phyloP scores from a whole-genome alignment of 2,797 vertebrate genomes.

The Gobio occitaniae region DNA sequence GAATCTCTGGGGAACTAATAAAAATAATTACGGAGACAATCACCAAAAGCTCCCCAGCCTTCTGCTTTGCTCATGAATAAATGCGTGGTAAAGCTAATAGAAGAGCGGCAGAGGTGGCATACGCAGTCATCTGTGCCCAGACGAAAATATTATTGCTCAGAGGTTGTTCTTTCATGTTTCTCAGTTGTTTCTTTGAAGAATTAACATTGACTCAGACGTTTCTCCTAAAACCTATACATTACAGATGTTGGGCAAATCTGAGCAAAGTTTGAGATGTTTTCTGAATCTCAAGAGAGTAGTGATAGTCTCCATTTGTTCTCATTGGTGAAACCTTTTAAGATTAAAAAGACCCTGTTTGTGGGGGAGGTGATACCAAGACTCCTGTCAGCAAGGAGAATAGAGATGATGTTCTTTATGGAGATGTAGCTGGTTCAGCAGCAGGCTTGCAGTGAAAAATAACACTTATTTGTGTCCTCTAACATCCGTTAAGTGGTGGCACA shows the following conservation, averaged over 20 bases:
- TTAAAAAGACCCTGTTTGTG: background rate
- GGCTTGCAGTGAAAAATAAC: background rate
- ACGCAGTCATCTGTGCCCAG: slow-evolving; percentile 64
- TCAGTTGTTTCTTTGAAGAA: slow-evolving; percentile 10
- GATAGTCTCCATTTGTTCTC: background rate
- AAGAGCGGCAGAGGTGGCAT: slow-evolving; percentile 60
- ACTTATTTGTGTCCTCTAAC: background rate
- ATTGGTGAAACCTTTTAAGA: background rate
- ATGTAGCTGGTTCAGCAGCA: slow-evolving; percentile 7
- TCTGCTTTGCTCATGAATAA: slow-evolving; percentile 79
- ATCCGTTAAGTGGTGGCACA: slow-evolving; percentile 35
- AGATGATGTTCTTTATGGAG: background rate
- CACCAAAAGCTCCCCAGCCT: slow-evolving; percentile 80
- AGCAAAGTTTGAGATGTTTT: background rate
- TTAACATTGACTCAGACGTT: slow-evolving; percentile 14
- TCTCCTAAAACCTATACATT: background rate
- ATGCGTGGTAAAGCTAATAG: slow-evolving; percentile 73
- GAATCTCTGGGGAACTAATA: slow-evolving; percentile 81
- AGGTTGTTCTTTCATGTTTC: slow-evolving; percentile 9
- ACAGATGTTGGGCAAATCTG: background rate
- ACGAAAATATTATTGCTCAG: slow-evolving; percentile 21
- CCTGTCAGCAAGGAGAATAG: background rate
- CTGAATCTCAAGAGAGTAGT: background rate
- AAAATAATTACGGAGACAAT: slow-evolving; percentile 85
- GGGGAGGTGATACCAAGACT: background rate